phyloP scores from a whole-genome alignment of 2,888 invertebrate genomes.

The Scaptodrosophila latifasciaeformis region DNA sequence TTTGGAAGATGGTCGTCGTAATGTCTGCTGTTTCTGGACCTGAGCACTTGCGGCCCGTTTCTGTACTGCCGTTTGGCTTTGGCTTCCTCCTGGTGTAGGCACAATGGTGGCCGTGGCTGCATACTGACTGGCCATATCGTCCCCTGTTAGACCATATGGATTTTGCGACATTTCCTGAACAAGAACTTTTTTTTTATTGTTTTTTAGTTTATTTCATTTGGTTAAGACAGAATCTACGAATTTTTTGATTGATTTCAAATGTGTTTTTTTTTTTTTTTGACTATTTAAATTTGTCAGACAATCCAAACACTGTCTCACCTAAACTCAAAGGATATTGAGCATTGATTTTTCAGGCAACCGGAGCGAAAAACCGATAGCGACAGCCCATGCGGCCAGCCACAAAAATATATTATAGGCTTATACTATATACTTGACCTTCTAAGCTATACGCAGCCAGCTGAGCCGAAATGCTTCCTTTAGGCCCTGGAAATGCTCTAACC shows the following conservation, averaged over 20 bases:
- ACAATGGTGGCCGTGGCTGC: constrained; percentile 27
- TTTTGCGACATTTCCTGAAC: constrained; percentile 36
- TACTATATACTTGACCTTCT: constrained; percentile 44
- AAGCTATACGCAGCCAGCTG: constrained; percentile 9
- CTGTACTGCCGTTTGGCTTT: neutral
- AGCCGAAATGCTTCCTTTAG: too few species aligned
- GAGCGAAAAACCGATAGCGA: too few species aligned
- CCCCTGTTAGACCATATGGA: constrained; percentile 40
- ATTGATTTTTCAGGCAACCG: constrained; percentile 39
- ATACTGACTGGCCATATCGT: constrained; percentile 34
- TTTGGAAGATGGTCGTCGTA: neutral
- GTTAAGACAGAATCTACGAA: too few species aligned
- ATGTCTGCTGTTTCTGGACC: constrained; percentile 20
- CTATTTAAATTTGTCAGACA: constrained; percentile 27
- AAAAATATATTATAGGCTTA: too few species aligned
- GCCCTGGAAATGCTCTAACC: constrained; percentile 26
- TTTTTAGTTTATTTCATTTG: too few species aligned
- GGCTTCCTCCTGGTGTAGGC: neutral
- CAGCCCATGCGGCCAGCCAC: too few species aligned
- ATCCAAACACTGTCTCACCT: constrained; percentile 35
- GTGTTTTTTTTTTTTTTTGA: neutral
- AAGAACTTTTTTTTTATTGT: constrained; percentile 14
- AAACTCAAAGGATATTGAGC: constrained; percentile 6
- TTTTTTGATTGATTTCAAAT: neutral
- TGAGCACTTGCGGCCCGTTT: neutral